These are phyloP conservation scores for Heliconius erato DNA, from an alignment of 2,888 invertebrate genomes.

Conservation along the genomic window DNA sequence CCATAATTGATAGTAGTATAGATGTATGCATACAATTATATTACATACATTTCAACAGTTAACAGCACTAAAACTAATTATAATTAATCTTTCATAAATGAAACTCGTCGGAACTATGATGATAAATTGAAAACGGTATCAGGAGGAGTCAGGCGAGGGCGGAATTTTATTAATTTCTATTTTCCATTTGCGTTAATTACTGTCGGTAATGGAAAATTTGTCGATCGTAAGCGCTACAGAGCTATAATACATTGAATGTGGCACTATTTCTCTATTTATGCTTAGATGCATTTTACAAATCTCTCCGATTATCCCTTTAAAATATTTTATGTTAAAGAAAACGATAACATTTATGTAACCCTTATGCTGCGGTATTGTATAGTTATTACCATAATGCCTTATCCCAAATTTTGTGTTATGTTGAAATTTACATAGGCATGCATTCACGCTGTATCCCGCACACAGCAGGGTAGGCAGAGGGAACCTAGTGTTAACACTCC, in stretches of 20 bases:
- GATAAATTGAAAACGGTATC: conserved; percentile 30
- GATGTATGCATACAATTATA: no score
- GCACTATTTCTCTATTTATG: no score
- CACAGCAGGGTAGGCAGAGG: not conserved
- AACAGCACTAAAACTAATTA: not conserved
- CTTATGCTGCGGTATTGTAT: not conserved
- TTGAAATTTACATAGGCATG: not conserved
- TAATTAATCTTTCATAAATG: conserved; percentile 12
- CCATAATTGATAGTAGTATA: no score
- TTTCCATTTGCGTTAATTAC: conserved; percentile 33
- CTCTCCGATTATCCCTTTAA: not conserved
- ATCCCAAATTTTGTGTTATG: not conserved
- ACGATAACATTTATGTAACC: conserved; percentile 7
- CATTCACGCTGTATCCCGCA: not conserved
- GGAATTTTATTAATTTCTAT: conserved; percentile 33
- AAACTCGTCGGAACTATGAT: conserved; percentile 17
- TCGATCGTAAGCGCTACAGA: not conserved
- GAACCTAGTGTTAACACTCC: not conserved
- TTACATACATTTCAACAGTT: not conserved
- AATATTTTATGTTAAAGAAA: not conserved
- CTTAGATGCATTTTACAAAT: not conserved
- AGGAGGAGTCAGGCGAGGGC: conserved; percentile 21
- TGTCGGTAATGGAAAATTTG: conserved; percentile 14
- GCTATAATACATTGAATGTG: not conserved
- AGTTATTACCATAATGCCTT: conserved; percentile 3